These are phyloP conservation scores for Semnornis frantzii DNA, from an alignment of 2,113 vertebrate genomes.

Conservation along the genomic window DNA sequence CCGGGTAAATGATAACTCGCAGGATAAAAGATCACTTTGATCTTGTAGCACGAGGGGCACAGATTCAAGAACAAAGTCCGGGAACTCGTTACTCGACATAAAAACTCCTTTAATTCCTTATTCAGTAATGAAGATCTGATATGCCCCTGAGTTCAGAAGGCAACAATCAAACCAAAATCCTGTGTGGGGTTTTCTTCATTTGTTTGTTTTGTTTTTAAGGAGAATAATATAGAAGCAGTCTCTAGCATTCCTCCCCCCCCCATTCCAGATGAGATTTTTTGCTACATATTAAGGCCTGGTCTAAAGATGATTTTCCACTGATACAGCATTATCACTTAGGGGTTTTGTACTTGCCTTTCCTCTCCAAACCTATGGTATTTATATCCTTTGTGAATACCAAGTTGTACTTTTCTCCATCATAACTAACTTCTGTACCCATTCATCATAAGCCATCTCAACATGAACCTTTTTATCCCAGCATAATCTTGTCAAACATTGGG, in stretches of 20 bases:
- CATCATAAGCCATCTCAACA: background rate
- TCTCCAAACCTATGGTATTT: background rate
- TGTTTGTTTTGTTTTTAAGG: background rate
- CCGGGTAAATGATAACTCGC: background rate
- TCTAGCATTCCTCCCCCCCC: background rate
- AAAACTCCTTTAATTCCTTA: background rate
- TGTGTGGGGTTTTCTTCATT: too few species aligned
- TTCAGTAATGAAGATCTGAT: background rate
- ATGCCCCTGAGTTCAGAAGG: background rate
- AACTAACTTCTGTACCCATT: background rate
- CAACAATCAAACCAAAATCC: background rate
- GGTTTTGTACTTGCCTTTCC: background rate
- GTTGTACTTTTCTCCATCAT: background rate
- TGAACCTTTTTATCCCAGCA: background rate
- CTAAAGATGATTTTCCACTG: background rate
- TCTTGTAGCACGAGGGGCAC: background rate
- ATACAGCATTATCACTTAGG: background rate
- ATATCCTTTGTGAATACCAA: background rate
- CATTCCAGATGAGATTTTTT: background rate
- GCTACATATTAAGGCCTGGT: background rate
- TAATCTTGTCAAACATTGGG: background rate
- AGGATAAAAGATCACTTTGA: background rate
- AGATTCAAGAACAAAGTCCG: conserved; percentile 38
- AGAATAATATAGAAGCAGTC: background rate
- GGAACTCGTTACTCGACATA: background rate